Evolutionary conservation across 2,797 vertebrate genomes (phyloP).

Genomic region (Sitta carolinensis): DNA sequence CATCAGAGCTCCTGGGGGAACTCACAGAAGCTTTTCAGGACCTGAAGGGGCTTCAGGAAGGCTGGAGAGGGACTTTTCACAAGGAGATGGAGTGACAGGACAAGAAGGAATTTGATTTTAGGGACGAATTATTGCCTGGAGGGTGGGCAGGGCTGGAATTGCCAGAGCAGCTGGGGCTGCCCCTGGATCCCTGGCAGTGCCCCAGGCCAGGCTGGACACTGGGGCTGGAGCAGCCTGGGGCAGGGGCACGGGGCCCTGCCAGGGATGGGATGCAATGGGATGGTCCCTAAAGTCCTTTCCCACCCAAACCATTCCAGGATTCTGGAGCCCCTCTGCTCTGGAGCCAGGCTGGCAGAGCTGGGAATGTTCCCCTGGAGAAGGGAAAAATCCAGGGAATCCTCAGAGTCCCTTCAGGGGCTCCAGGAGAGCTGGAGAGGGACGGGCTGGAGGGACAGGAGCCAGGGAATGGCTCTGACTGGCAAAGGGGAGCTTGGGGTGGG

Average conservation of each 20-base stretch:
- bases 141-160: not conserved
- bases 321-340: no score
- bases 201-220: not conserved
- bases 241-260: not conserved
- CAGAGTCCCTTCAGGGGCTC: no score
- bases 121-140: not conserved
- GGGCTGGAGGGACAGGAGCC: no score
- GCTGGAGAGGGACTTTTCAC: not conserved
- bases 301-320: no score
- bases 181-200: not conserved
- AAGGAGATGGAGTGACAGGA: not conserved
- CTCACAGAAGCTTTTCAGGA: not conserved
- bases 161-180: not conserved
- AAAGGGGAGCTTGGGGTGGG: no score
- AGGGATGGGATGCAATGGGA: no score
- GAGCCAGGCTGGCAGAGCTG: no score
- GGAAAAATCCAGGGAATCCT: no score
- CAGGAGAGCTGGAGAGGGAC: no score
- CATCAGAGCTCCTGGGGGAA: not conserved
- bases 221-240: not conserved
- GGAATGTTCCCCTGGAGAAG: no score
- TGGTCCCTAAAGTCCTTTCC: no score
- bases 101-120: fast-evolving
- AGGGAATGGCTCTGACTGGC: no score
- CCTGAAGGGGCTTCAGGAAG: not conserved